A percentile compares a stretch with the other conserved stretches of the same genome.
Conservation (phyloP, 2,113 vertebrate genomes). For the Neotragus moschatus region DNA sequence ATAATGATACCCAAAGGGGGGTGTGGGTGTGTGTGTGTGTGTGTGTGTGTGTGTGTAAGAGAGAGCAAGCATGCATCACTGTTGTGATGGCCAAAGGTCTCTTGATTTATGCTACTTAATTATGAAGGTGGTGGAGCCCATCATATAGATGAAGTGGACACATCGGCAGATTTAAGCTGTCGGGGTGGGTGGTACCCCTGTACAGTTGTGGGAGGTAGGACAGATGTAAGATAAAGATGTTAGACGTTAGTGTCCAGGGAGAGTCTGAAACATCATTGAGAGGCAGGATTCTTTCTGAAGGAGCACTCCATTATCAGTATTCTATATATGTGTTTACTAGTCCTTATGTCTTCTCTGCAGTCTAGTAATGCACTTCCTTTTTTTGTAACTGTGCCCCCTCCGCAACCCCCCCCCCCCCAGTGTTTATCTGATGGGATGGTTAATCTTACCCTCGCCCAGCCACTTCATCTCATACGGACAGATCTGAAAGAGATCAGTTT, state of each 20-base stretch:
- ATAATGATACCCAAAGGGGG: neutral
- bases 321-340: neutral
- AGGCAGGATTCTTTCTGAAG: neutral
- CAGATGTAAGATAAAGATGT: neutral
- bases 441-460: neutral
- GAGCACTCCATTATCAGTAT: neutral
- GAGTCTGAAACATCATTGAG: neutral
- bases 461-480: neutral
- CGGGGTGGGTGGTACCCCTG: rapidly evolving
- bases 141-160: neutral
- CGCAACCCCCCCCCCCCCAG: neutral
- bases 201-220: neutral
- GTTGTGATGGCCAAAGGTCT: neutral
- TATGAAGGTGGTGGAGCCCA: neutral
- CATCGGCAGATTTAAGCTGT: neutral
- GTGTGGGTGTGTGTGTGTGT: neutral
- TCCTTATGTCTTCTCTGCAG: neutral
- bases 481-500: slow-evolving; percentile 43
- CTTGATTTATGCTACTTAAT: neutral
- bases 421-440: slow-evolving; percentile 7
- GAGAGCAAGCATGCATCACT: neutral
- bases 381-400: neutral
- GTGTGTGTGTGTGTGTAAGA: neutral
- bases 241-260: neutral
- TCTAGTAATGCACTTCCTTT: neutral